Conservation (phyloP, 2,113 vertebrate genomes). For the Ameiurus melas region DNA sequence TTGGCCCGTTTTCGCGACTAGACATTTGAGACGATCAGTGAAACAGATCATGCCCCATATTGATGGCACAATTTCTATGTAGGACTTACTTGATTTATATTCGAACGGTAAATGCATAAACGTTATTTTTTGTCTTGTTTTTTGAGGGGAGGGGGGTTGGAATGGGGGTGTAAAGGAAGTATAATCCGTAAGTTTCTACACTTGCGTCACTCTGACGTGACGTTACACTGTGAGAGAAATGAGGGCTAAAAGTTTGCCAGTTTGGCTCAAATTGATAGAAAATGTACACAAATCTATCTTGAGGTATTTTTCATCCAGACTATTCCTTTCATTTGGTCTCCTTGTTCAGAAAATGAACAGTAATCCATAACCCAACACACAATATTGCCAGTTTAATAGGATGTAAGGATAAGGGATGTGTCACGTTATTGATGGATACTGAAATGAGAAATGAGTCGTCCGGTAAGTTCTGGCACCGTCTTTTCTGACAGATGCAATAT, state of each 20-base stretch:
- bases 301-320: neutral
- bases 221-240: slow-evolving; percentile 54
- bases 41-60: slow-evolving; percentile 77
- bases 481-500: neutral
- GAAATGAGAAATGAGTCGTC: neutral
- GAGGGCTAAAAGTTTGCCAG: slow-evolving; percentile 53
- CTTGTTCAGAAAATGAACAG: too few species aligned
- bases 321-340: neutral
- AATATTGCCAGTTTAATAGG: neutral
- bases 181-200: slow-evolving; percentile 59
- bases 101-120: slow-evolving; percentile 34
- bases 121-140: neutral
- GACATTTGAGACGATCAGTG: slow-evolving; percentile 72
- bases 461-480: neutral
- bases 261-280: neutral
- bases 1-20: slow-evolving; percentile 74
- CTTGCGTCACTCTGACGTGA: slow-evolving; percentile 59
- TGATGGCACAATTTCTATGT: slow-evolving; percentile 80
- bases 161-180: slow-evolving; percentile 32
- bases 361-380: neutral
- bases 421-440: neutral
- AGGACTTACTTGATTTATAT: slow-evolving; percentile 65
- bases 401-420: neutral
- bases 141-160: too few species aligned
- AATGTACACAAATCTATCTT: neutral